phyloP scores from a whole-genome alignment of 2,113 vertebrate species.

The Hassar affinis region DNA sequence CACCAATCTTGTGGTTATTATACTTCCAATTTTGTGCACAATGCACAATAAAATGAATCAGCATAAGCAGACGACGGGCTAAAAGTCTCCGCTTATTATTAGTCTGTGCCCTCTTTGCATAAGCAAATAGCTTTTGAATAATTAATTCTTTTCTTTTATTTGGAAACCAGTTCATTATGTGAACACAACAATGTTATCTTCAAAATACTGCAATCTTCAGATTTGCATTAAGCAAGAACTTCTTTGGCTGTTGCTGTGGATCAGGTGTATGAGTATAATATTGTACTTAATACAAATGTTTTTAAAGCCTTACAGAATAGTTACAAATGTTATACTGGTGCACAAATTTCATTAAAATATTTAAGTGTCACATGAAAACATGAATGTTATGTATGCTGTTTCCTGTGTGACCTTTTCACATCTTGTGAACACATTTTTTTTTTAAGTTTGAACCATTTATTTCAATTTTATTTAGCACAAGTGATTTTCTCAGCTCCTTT shows the following conservation, averaged over 20 bases:
- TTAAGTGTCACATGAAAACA: not conserved
- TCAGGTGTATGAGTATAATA: not conserved
- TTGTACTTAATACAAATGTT: not conserved
- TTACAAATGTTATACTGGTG: not conserved
- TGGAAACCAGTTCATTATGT: not conserved
- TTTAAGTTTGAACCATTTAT: not conserved
- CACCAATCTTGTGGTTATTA: not conserved
- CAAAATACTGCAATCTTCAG: not conserved
- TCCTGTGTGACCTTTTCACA: not conserved
- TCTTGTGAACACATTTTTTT: not conserved
- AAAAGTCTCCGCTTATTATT: not conserved
- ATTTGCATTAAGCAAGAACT: not conserved
- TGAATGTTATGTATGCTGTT: not conserved
- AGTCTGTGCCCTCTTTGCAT: not conserved
- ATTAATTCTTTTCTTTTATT: not conserved
- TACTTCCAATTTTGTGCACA: constrained; percentile 17
- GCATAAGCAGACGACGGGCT: not conserved
- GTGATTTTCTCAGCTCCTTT: not conserved
- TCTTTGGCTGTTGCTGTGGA: not conserved
- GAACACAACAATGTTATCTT: not conserved
- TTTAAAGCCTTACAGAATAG: not conserved
- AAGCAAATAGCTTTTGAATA: not conserved
- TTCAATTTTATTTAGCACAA: not conserved
- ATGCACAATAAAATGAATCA: not conserved
- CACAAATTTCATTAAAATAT: not conserved